Percentiles rank a stretch among this genome's conserved stretches.
Conservation (phyloP, 2,113 vertebrate species). For the Crotalus tigris region DNA sequence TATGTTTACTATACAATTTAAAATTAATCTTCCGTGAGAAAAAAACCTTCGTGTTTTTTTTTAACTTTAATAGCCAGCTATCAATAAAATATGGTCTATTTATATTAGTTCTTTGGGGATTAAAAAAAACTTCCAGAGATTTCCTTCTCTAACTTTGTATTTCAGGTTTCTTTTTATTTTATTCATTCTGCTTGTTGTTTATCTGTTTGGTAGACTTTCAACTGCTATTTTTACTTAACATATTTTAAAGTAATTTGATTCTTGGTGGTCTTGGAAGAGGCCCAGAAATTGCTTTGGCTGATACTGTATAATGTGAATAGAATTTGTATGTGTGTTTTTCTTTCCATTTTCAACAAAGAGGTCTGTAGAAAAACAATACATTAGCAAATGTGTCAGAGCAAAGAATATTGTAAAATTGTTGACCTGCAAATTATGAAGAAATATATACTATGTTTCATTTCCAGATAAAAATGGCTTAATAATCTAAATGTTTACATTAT, state of each 20-base stretch:
- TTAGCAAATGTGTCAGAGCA: constrained; percentile 50
- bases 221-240: constrained; percentile 39
- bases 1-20: neutral
- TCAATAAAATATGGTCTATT: constrained; percentile 27
- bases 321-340: constrained; percentile 79
- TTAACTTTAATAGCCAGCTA: constrained; percentile 36
- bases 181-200: neutral
- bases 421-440: constrained; percentile 38
- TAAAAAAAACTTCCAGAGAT: neutral
- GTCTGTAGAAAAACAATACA: constrained; percentile 61
- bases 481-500: constrained; percentile 56
- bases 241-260: constrained; percentile 55
- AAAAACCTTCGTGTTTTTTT: constrained; percentile 1
- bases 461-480: constrained; percentile 48
- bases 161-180: constrained; percentile 30
- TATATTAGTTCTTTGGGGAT: neutral
- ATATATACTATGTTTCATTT: constrained; percentile 47
- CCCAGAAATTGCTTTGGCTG: constrained; percentile 75
- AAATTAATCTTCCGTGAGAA: neutral
- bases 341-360: constrained; percentile 50
- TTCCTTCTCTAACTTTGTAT: constrained; percentile 10
- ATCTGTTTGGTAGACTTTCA: constrained; percentile 34
- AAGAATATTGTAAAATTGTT: constrained; percentile 42
- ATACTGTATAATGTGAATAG: constrained; percentile 85
- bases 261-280: constrained; percentile 87